Conservation (phyloP, 2,797 vertebrate genomes). For the Sylvilagus floridanus region DNA sequence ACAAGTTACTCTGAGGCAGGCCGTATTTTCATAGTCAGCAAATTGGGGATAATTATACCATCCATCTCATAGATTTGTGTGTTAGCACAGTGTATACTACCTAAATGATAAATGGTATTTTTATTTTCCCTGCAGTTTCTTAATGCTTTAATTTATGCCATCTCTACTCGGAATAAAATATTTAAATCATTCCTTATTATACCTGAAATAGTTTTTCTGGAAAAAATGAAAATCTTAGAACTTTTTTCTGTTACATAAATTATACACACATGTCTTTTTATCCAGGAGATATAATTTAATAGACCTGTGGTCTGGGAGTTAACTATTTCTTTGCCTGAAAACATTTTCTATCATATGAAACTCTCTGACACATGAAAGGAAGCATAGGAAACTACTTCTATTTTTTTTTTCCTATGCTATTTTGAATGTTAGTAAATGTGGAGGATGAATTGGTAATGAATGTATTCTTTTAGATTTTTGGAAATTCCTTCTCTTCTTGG, state of each 20-base stretch:
- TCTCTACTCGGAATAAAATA: conserved; percentile 43
- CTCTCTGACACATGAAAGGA: neutral
- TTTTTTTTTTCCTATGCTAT: conserved; percentile 2
- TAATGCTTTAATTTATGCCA: conserved; percentile 40
- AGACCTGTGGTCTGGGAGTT: neutral
- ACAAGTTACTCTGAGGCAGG: conserved; percentile 12
- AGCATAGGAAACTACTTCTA: neutral
- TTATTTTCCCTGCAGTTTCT: conserved; percentile 55
- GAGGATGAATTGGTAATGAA: neutral
- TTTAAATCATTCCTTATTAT: conserved; percentile 8
- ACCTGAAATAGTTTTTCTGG: conserved; percentile 57
- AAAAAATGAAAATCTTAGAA: conserved; percentile 59
- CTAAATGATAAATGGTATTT: conserved; percentile 41
- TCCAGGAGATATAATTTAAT: neutral
- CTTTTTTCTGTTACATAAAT: conserved; percentile 18
- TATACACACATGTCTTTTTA: neutral
- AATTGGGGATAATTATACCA: conserved; percentile 19
- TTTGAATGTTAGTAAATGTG: conserved; percentile 59
- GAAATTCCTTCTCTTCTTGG: neutral
- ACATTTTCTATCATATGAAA: conserved; percentile 20
- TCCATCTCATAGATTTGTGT: neutral
- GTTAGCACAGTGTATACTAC: neutral
- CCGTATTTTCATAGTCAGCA: conserved; percentile 10
- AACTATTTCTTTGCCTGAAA: conserved; percentile 38
- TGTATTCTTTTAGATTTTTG: conserved; percentile 49